phyloP scores from a whole-genome alignment of 2,113 vertebrate genomes.

The Pycnonotus jocosus region DNA sequence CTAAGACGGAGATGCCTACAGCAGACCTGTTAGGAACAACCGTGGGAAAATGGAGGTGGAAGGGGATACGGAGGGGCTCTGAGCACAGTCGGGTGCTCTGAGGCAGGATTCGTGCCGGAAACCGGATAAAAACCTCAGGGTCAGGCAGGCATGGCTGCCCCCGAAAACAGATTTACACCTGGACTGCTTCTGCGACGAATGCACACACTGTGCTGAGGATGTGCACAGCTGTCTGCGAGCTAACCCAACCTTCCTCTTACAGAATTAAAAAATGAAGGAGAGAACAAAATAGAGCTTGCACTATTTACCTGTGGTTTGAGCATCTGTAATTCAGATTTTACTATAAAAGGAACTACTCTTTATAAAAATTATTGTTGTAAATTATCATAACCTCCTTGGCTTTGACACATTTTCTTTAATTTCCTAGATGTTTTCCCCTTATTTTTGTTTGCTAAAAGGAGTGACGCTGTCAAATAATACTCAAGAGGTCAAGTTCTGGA shows the following conservation, averaged over 20 bases:
- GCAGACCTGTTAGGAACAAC: background rate
- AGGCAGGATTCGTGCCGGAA: fast-evolving
- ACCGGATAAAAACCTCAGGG: fast-evolving
- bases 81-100: no score
- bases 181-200: fast-evolving
- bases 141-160: background rate
- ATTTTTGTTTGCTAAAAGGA: background rate
- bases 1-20: background rate
- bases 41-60: background rate
- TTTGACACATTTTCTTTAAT: background rate
- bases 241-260: no score
- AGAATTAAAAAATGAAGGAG: background rate
- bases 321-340: background rate
- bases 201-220: background rate
- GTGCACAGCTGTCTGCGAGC: background rate
- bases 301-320: background rate
- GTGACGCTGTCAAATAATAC: background rate
- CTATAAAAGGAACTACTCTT: fast-evolving
- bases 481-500: background rate
- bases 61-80: background rate
- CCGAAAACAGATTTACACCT: background rate
- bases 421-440: fast-evolving
- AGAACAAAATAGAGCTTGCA: background rate
- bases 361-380: no score
- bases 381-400: fast-evolving